Evolutionary conservation across 1,140 invertebrate genomes (phyloP), one percentile per base, ranked within the genome.

Genomic region (Zaprionus tsacasi): DNA sequence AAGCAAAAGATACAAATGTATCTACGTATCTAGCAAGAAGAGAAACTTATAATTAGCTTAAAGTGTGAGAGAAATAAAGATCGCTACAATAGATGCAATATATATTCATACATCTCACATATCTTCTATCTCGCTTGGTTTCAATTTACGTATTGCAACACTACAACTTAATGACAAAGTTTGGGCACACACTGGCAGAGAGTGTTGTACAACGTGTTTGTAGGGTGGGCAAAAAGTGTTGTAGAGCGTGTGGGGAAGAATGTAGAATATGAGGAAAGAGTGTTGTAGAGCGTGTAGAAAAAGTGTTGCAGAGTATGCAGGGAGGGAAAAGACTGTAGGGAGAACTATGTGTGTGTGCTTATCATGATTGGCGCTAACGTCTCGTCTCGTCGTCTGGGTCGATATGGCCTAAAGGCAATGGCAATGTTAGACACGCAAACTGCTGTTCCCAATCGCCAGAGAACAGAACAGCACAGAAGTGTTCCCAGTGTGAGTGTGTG

Each of bases 371-470:
- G 33, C 40, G 60, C 40, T 48, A 54, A 59, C 55, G 58, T 15
- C 21, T 54, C 25, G 21, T 15, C 40, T 15, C 40, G 36, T 12
- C 38, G 70, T 70, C 66, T 74, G 66, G 71, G 15, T 74, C 70
- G 66, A 74, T 74, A 70, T 74, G 33, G 57, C 71, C 40, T 30
- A 40, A 12, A 57, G 71, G 71, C 52, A 40, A 69, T 25, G 15
- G 50, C 48, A 55, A 43, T 69, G 70, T 73, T 73, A 60, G 65
- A 69, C 65, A 73, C 65, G 65, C 70, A 69, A 61, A 35, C 70
- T 55, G 36, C n/a, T 3, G 25, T 40, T 40, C 33, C 30, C 45
- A 17, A 13, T 48, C 13, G 30, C 21, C 50, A n/a, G 36, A 40
- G 38, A 30, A 30, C 38, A 40, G 12, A 0, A n/a, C 38, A 2